These are phyloP conservation scores for Orthonevra nobilis DNA, from an alignment of 2,888 invertebrate genomes.

Conservation along the genomic window DNA sequence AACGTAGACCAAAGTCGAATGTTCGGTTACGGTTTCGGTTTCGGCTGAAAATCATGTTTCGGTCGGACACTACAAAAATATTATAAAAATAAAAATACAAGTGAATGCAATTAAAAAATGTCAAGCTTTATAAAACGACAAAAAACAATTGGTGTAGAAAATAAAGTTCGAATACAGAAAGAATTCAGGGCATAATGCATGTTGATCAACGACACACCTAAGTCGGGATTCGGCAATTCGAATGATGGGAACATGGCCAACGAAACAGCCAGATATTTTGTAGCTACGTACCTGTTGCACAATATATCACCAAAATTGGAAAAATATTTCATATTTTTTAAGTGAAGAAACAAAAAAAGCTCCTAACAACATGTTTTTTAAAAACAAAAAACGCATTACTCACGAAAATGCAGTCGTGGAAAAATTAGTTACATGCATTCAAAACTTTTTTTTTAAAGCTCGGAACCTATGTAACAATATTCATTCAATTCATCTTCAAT, in stretches of 20 bases:
- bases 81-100: too few species aligned
- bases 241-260: neutral
- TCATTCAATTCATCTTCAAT: neutral
- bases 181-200: neutral
- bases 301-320: neutral
- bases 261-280: neutral
- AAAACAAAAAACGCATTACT: neutral
- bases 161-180: neutral
- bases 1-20: too few species aligned
- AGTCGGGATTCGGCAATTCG: neutral
- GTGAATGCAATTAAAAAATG: slow-evolving; percentile 6
- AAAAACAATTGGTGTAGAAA: neutral
- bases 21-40: too few species aligned
- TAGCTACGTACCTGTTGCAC: neutral
- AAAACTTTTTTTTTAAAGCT: neutral
- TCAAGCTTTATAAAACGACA: neutral
- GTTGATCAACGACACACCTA: neutral
- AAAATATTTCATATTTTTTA: neutral
- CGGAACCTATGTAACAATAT: neutral
- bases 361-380: neutral
- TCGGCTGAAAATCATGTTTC: too few species aligned
- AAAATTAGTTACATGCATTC: neutral
- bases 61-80: too few species aligned
- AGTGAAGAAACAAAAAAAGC: too few species aligned
- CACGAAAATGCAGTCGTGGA: neutral